Percentiles rank a stretch among this genome's conserved stretches.
Conservation (phyloP, 2,113 vertebrate genomes). For the Nymphicus hollandicus region DNA sequence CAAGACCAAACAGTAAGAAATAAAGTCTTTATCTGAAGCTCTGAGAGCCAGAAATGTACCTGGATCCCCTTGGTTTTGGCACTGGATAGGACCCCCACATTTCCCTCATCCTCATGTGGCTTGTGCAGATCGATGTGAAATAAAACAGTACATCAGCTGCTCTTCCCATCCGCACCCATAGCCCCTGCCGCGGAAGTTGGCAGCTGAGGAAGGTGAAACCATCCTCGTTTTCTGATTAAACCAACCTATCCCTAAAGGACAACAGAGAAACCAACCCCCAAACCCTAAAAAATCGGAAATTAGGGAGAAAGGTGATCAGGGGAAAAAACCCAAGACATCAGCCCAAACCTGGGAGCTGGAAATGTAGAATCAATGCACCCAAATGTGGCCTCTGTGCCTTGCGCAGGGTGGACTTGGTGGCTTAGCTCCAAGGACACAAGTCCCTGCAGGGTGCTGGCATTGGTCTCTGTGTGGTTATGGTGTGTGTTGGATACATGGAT, state of each 20-base stretch:
- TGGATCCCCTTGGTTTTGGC: neutral
- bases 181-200: neutral
- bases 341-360: neutral
- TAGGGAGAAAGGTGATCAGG: neutral
- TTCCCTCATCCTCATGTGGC: accelerated
- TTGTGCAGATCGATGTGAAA: neutral
- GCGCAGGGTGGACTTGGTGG: accelerated
- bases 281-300: neutral
- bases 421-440: accelerated
- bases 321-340: accelerated
- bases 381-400: neutral
- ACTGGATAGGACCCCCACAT: accelerated
- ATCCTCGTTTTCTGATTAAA: accelerated
- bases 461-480: accelerated
- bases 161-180: neutral
- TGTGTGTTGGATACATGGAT: accelerated
- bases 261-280: accelerated
- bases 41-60: neutral
- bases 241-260: neutral
- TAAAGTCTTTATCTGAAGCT: neutral
- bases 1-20: neutral
- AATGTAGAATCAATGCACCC: neutral
- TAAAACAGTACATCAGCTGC: neutral
- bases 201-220: neutral
- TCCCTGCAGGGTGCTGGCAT: neutral